Base-by-base conservation (phyloP, 2,113 vertebrate species). In the Rhinopomastus cyanomelas region DNA sequence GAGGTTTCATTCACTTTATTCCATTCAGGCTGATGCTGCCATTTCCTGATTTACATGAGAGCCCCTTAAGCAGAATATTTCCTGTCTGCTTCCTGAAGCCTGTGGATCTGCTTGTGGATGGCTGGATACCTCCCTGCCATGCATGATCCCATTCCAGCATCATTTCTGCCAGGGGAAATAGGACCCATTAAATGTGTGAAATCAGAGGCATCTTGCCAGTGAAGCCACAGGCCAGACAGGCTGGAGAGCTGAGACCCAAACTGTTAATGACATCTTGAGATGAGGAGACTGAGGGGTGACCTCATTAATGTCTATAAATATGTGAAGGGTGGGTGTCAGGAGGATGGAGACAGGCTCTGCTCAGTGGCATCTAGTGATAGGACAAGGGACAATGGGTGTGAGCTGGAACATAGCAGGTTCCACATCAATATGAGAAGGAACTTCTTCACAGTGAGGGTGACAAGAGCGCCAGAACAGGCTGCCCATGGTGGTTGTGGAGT, bases 141-240 rank as follows among this genome's bases (percentile, higher is more conserved):
- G 1, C 57, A 36, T 0, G 2, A 32, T 8, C 6, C 36, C 1
- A 0, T 39, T 19, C 25, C 3, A 2, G 12, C 30, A 66, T 22
- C 2, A 11, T 53, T 65, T 60, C 36, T 61, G 16, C n/a, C 2
- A 11, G 14, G 8, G 21, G n/a, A 14, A 71, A 23, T 5, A 1
- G 12, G 26, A 69, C 18, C 21, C 19, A 18, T 11, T 5, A 18
- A 49, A 42, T 42, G 39, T 42, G 39, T 42, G 30, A 7, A 23
- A 37, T 5, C 3, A 25, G 21, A n/a, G 0, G 0, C 6, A 1
- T 15, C 21, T n/a, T 62, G 34, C 9, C 18, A 14, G 44, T 9
- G 44, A 60, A 68, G 26, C 18, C 46, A 48, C 26, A 0, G 0
- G 12, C 27, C 56, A 88, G 66, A 29, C 1, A 4, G 8, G 10